phyloP scores from a whole-genome alignment of 2,797 vertebrate species.

The Buceros bicornis region DNA sequence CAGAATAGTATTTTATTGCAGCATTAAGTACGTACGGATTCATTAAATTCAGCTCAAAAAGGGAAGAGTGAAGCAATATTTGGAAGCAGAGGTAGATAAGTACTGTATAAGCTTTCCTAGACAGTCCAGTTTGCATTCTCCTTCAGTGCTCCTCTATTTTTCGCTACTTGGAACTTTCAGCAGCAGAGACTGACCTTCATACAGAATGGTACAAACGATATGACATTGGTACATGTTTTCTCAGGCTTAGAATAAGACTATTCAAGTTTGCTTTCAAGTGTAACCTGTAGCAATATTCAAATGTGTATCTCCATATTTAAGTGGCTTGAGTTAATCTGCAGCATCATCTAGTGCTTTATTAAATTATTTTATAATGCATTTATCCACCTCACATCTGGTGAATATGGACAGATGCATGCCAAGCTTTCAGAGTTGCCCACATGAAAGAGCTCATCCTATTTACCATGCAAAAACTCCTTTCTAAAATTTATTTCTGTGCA shows the following conservation, averaged over 20 bases:
- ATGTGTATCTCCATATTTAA: slow-evolving; percentile 5
- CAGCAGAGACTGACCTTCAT: slow-evolving; percentile 2
- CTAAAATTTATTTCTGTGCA: slow-evolving; percentile 39
- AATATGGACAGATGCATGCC: background rate
- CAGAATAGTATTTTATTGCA: background rate
- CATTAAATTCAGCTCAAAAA: background rate
- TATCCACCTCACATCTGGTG: background rate
- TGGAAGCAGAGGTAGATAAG: background rate
- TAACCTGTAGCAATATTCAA: slow-evolving; percentile 4
- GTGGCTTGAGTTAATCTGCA: background rate
- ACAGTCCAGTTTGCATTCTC: background rate
- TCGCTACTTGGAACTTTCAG: background rate
- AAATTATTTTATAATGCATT: background rate
- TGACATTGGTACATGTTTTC: background rate
- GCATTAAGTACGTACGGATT: background rate
- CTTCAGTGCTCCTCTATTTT: background rate
- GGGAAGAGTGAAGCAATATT: background rate
- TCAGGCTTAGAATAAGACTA: background rate
- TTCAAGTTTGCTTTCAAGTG: background rate
- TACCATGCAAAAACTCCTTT: slow-evolving; percentile 39
- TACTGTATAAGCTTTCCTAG: background rate
- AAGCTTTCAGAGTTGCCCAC: background rate
- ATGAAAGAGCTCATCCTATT: background rate
- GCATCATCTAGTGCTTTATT: background rate
- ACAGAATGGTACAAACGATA: background rate